These are phyloP conservation scores for Malacosoma neustria DNA, from an alignment of 2,888 invertebrate species.

Conservation along the genomic window DNA sequence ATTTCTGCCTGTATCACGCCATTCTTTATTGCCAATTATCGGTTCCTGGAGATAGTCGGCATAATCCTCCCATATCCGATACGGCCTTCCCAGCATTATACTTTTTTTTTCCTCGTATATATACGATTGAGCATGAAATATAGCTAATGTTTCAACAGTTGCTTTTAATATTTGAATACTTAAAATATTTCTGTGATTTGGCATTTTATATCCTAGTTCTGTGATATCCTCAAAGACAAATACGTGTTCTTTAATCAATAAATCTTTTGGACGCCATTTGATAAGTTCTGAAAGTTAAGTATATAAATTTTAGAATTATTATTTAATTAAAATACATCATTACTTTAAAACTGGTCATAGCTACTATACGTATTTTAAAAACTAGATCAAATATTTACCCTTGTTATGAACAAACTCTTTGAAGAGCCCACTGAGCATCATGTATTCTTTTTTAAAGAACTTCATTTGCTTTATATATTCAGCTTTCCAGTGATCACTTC, in stretches of 20 bases:
- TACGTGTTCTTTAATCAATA: slow-evolving; percentile 36
- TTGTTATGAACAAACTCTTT: slow-evolving; percentile 29
- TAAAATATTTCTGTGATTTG: slow-evolving; percentile 31
- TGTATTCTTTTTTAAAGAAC: slow-evolving; percentile 50
- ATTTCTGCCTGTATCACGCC: slow-evolving; percentile 49
- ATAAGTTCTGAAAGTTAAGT: slow-evolving; percentile 28
- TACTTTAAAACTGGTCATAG: no score
- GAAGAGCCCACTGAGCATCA: slow-evolving; percentile 45
- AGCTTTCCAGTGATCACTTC: slow-evolving; percentile 58
- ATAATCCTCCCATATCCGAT: slow-evolving; percentile 52
- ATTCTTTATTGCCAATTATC: slow-evolving; percentile 17
- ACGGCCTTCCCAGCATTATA: slow-evolving; percentile 35
- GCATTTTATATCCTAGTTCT: slow-evolving; percentile 42
- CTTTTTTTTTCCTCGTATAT: slow-evolving; percentile 58
- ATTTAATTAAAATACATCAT: no score
- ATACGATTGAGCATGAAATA: slow-evolving; percentile 63
- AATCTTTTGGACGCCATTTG: slow-evolving; percentile 45
- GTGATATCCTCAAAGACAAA: slow-evolving; percentile 59
- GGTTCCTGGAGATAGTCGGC: slow-evolving; percentile 41
- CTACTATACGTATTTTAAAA: no score
- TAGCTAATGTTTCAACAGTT: slow-evolving; percentile 53
- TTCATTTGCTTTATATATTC: slow-evolving; percentile 36
- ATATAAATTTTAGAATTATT: no score
- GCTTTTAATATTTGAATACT: slow-evolving; percentile 47
- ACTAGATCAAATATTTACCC: slow-evolving; percentile 25